A percentile compares a stretch with the other conserved stretches of the same genome.
phyloP scores from a whole-genome alignment of 2,113 vertebrate genomes.

The Dolichotis patagonum region DNA sequence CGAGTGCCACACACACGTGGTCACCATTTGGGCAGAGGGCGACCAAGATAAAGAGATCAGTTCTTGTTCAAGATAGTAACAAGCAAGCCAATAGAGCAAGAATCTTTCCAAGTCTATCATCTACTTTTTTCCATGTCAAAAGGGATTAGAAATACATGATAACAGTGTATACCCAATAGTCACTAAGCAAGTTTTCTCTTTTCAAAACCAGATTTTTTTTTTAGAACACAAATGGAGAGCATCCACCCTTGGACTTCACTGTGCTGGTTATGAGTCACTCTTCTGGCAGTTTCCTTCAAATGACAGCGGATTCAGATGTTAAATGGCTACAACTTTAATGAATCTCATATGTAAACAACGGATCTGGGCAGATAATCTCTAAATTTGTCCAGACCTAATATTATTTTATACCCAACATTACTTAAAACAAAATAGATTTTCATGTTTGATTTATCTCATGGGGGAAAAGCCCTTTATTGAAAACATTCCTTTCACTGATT shows the following conservation, averaged over 20 bases:
- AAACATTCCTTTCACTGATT: conserved; percentile 7
- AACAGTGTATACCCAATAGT: not conserved
- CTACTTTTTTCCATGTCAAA: conserved; percentile 54
- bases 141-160: not conserved
- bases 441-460: conserved; percentile 27
- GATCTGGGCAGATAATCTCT: conserved; percentile 41
- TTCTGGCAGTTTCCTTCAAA: conserved; percentile 6
- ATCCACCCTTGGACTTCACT: not conserved
- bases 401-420: conserved; percentile 19
- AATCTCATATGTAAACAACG: not conserved
- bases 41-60: conserved; percentile 75
- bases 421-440: not conserved
- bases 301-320: conserved; percentile 32
- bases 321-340: conserved; percentile 27
- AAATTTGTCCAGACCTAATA: conserved; percentile 7
- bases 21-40: conserved; percentile 53
- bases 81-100: not conserved
- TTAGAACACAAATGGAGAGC: conserved; percentile 65
- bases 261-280: conserved; percentile 52
- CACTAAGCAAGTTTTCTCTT: conserved; percentile 59
- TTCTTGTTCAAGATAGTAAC: conserved; percentile 76
- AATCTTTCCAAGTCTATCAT: not conserved
- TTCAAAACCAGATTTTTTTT: conserved; percentile 61
- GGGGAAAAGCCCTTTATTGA: not conserved
- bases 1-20: conserved; percentile 53